These are phyloP conservation scores for Idris sp. DNA, from an alignment of 1,140 invertebrate species.

Conservation along the genomic window DNA sequence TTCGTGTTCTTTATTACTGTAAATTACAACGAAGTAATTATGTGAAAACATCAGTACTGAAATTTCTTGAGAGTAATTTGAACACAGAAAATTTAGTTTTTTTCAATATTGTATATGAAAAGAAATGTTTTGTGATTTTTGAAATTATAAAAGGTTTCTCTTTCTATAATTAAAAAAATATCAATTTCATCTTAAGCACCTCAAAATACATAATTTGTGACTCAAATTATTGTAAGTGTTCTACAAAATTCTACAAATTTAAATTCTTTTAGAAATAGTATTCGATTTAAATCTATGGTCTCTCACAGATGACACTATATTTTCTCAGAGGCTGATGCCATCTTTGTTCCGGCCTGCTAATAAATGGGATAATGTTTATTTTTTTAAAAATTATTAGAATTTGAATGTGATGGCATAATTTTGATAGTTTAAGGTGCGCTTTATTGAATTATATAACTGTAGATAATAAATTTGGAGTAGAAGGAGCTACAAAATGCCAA, in stretches of 20 bases:
- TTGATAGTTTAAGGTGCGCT: constrained; percentile 39
- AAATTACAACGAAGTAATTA: constrained; percentile 14
- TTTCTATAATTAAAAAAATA: no score
- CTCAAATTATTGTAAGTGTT: no score
- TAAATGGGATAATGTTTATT: constrained; percentile 19
- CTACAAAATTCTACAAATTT: background rate
- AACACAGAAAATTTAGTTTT: no score
- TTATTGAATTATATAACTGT: constrained; percentile 28
- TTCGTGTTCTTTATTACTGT: constrained; percentile 16
- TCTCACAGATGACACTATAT: constrained; percentile 20
- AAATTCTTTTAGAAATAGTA: background rate
- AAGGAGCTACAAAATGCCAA: constrained; percentile 73
- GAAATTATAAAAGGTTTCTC: no score
- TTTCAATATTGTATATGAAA: no score
- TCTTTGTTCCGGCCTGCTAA: constrained; percentile 18
- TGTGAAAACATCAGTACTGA: no score
- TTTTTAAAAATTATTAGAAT: constrained; percentile 32
- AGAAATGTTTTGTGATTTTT: no score
- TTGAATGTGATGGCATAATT: constrained; percentile 30
- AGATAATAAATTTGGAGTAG: constrained; percentile 24
- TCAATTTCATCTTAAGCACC: no score
- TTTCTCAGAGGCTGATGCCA: constrained; percentile 23
- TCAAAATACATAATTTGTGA: no score
- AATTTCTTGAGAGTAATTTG: no score
- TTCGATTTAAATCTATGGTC: background rate